Conservation (phyloP, 2,888 invertebrate genomes). For the Peribatodes rhomboidaria region DNA sequence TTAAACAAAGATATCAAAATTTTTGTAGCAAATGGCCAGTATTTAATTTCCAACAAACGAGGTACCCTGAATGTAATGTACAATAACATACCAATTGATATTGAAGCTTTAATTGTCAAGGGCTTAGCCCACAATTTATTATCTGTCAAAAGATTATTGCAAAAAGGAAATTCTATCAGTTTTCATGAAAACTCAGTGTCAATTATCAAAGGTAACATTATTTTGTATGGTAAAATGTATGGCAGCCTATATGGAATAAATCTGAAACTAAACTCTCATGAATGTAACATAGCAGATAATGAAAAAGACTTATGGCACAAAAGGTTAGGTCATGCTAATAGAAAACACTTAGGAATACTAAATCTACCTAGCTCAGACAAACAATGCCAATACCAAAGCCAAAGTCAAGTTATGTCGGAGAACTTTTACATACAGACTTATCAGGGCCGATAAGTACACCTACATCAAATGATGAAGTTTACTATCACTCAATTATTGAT, state of each 20-base stretch:
- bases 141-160: constrained; percentile 18
- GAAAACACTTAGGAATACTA: neutral
- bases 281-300: neutral
- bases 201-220: neutral
- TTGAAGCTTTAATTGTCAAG: constrained; percentile 10
- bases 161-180: constrained; percentile 2
- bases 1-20: constrained; percentile 9
- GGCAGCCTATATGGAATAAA: constrained; percentile 10
- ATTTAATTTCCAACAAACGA: neutral
- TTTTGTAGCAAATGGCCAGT: constrained; percentile 21
- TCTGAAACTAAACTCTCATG: constrained; percentile 8
- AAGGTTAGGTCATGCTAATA: neutral
- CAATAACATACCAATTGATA: constrained; percentile 3
- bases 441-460: constrained; percentile 30
- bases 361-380: neutral
- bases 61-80: constrained; percentile 15
- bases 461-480: constrained; percentile 31
- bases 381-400: constrained; percentile 9
- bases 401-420: constrained; percentile 18
- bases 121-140: constrained; percentile 20
- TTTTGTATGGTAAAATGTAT: neutral
- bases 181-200: neutral
- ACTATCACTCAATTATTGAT: constrained; percentile 36
- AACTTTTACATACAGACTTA: constrained; percentile 36
- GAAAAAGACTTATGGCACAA: neutral